Base-by-base conservation (phyloP, 2,888 invertebrate species). In the Aleiodes testaceus region DNA sequence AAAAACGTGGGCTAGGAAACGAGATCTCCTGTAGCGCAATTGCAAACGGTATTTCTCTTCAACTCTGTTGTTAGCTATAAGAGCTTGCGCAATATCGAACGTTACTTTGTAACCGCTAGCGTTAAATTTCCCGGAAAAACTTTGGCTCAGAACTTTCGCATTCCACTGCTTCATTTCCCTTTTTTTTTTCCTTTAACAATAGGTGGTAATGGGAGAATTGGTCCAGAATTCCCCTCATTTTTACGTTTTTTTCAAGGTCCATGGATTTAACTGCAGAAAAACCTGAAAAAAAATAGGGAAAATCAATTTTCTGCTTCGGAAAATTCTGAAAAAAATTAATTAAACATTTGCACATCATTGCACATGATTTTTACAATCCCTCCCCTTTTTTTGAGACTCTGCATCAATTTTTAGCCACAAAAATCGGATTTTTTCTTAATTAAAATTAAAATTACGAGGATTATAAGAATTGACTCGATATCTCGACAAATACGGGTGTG, bases 121-220 rank as follows among this genome's bases (percentile, higher is more conserved):
- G 75, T 74, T 73, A 77, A 74, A 77, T 73, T 75, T 77, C 75
- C 77, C 74, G 77, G 75, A 75, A 75, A 77, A 75, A 71, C 73
- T 66, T 72, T 67, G 22, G 66, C 59, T 47, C 22, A 18, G 70
- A 75, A 75, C 75, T 77, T 75, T 75, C 73, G 75, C 74, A 77
- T 77, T 77, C 75, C 74, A 69, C 63, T 49, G 49, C 55, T 64
- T 30, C 20, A 49, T 30, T 30, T 30, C n/a, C 22, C n/a, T 12
- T 55, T 30, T 26, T 1, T 14, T n/a, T 7, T 1, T 55, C 5
- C 14, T 55, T 2, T 36, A 55, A 55, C 22, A 26, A 12, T 20
- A 55, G n/a, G 7, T n/a, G 2, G n/a, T 26, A 12, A 53, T 3
- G 12, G n/a, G 42, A 18, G 20, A 20, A 18, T 22, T n/a, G 45